A percentile compares a stretch with the other conserved stretches of the same genome.
Evolutionary conservation across 2,888 invertebrate genomes (phyloP).

Genomic region (Chaetogeoica ovagalla): DNA sequence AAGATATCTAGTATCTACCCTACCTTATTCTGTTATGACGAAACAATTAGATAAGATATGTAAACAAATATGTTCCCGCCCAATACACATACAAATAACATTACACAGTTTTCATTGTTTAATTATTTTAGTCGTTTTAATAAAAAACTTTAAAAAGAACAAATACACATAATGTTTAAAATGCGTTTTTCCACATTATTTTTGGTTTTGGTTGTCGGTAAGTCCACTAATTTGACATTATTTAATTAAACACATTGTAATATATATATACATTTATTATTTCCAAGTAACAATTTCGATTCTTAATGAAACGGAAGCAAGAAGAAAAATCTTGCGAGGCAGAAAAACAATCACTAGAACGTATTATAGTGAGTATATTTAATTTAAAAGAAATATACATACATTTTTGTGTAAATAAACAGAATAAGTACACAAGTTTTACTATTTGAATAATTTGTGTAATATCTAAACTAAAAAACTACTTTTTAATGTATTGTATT

Average conservation of each 20-base stretch:
- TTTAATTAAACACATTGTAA: background rate
- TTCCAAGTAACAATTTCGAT: constrained; percentile 68
- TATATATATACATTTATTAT: background rate
- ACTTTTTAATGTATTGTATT: too few relatives aligned
- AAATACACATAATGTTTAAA: constrained; percentile 12
- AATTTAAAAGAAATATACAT: background rate
- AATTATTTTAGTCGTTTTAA: background rate
- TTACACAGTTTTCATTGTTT: background rate
- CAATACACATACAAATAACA: constrained; percentile 8
- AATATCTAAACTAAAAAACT: too few relatives aligned
- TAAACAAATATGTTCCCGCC: constrained; percentile 23
- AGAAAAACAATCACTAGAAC: constrained; percentile 76
- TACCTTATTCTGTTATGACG: constrained; percentile 22
- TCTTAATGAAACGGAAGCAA: constrained; percentile 73
- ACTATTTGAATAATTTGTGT: too few relatives aligned
- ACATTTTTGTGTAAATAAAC: too few relatives aligned
- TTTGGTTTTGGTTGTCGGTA: constrained; percentile 32
- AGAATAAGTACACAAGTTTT: too few relatives aligned
- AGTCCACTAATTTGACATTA: constrained; percentile 11
- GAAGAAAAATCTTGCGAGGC: constrained; percentile 77
- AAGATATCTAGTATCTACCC: constrained; percentile 31
- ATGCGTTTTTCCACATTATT: constrained; percentile 38
- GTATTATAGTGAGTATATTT: constrained; percentile 72
- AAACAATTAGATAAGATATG: constrained; percentile 44
- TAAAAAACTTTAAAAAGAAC: background rate